Evolutionary conservation across 2,888 invertebrate species (phyloP).

Genomic region (Drosophila monieri): DNA sequence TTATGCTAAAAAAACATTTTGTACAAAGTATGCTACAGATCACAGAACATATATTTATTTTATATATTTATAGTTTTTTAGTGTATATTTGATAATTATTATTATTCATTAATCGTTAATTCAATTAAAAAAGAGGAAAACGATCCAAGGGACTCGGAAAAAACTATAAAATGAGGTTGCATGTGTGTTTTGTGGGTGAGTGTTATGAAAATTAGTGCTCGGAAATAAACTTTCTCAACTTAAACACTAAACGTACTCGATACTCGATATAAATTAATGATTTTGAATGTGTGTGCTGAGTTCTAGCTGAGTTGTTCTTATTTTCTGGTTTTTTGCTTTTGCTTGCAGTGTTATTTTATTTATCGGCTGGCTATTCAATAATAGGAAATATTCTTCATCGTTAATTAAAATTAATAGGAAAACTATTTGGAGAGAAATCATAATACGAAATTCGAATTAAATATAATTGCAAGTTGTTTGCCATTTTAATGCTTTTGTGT

Average conservation of each 20-base stretch:
- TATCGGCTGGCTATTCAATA: conserved; percentile 57
- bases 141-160: conserved; percentile 19
- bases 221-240: conserved; percentile 42
- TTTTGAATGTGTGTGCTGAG: conserved; percentile 55
- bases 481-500: conserved; percentile 27
- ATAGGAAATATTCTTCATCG: conserved; percentile 68
- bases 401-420: conserved; percentile 78
- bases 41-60: conserved; percentile 82
- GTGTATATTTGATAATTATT: conserved; percentile 43
- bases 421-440: conserved; percentile 43
- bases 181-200: conserved; percentile 44
- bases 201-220: conserved; percentile 51
- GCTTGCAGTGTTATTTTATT: not conserved
- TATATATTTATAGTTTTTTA: conserved; percentile 51
- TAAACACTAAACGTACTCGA: conserved; percentile 31
- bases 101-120: conserved; percentile 55
- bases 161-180: conserved; percentile 44
- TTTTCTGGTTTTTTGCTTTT: conserved; percentile 5
- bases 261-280: conserved; percentile 70
- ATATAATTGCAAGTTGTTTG: conserved; percentile 19
- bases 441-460: conserved; percentile 60
- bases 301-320: conserved; percentile 25
- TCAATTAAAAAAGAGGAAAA: conserved; percentile 30
- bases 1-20: conserved; percentile 82
- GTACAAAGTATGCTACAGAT: conserved; percentile 84